These are phyloP conservation scores for Anaspis maculata DNA, from an alignment of 2,888 invertebrate genomes.

Conservation along the genomic window DNA sequence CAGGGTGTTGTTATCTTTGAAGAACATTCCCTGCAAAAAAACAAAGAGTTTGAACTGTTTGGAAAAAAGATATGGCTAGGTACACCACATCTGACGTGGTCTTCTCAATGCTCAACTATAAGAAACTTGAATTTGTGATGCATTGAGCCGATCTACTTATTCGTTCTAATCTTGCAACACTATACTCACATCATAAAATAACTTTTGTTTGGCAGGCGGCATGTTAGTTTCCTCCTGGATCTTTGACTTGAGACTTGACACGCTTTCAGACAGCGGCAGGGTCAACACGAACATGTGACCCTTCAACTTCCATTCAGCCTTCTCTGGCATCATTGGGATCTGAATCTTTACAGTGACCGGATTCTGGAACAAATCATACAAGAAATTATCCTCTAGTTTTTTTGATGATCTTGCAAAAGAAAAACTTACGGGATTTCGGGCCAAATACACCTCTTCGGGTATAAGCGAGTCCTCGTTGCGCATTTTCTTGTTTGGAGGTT, in stretches of 20 bases:
- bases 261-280: constrained; percentile 66
- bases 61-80: background rate
- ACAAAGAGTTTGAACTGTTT: no score
- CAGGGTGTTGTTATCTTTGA: constrained; percentile 91
- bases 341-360: constrained; percentile 75
- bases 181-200: constrained; percentile 74
- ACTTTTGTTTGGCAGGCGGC: constrained; percentile 95
- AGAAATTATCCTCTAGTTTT: no score
- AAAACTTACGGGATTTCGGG: constrained; percentile 51
- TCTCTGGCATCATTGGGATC: constrained; percentile 78
- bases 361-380: constrained; percentile 43
- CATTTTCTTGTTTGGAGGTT: constrained; percentile 78
- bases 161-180: no score
- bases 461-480: constrained; percentile 89
- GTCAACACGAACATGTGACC: constrained; percentile 79
- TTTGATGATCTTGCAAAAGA: no score
- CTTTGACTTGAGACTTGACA: constrained; percentile 81
- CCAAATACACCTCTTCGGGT: constrained; percentile 76
- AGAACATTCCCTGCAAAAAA: constrained; percentile 81
- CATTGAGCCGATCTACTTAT: no score
- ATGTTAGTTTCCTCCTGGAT: constrained; percentile 81
- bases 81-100: no score
- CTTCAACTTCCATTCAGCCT: constrained; percentile 90
- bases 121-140: no score
- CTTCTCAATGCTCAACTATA: no score